These are phyloP conservation scores for Microtus oregoni DNA, from an alignment of 2,113 vertebrate species.

Conservation along the genomic window DNA sequence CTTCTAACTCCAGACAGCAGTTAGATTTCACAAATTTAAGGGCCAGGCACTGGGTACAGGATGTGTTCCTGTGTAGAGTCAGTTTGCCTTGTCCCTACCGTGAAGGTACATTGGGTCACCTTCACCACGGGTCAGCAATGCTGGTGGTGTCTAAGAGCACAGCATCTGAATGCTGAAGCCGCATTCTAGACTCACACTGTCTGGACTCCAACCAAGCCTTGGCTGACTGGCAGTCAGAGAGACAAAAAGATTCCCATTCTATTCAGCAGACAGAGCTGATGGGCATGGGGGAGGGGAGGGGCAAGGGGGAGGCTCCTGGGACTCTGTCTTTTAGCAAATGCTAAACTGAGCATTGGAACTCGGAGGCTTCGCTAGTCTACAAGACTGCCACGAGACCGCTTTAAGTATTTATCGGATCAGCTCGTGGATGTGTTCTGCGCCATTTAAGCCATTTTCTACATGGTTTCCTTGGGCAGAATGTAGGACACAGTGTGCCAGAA, in stretches of 20 bases:
- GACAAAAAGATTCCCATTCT: constrained; percentile 80
- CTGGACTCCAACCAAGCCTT: constrained; percentile 65
- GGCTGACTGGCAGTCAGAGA: constrained; percentile 52
- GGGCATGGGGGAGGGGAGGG: constrained; percentile 78
- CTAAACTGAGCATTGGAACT: constrained; percentile 83
- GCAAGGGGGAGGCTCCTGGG: constrained; percentile 81
- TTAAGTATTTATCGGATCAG: constrained; percentile 82
- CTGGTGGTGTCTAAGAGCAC: constrained; percentile 63
- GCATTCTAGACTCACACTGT: constrained; percentile 56
- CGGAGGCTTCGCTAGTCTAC: constrained; percentile 77
- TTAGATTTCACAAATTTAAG: not conserved
- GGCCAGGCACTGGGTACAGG: not conserved
- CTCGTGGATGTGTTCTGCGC: constrained; percentile 72
- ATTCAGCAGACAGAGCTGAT: constrained; percentile 80
- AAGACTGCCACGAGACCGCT: constrained; percentile 76
- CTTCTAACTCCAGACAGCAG: not conserved
- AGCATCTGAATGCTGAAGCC: constrained; percentile 52
- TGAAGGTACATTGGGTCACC: not conserved
- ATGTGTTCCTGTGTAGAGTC: not conserved
- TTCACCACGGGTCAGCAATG: not conserved
- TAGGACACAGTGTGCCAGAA: constrained; percentile 64
- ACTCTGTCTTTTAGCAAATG: constrained; percentile 80
- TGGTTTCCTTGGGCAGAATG: constrained; percentile 66
- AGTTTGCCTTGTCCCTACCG: not conserved
- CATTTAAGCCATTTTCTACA: constrained; percentile 84